Evolutionary conservation across 2,888 invertebrate species (phyloP), one percentile per base, ranked within the genome.

Genomic region (Cyclophora albipunctata): DNA sequence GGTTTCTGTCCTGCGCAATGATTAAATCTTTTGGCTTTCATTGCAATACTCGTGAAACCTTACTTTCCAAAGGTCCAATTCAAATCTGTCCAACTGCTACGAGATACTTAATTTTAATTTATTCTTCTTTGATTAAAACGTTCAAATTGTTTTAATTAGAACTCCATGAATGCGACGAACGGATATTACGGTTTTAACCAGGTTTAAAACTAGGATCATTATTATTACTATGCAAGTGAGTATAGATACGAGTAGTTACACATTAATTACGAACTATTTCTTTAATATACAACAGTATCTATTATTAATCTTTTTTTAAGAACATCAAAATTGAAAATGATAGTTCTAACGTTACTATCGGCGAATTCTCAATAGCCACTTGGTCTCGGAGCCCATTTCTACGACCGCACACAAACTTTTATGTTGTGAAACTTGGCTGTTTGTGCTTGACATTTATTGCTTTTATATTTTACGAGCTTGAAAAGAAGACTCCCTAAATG

Each of bases 361-460:
- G 71, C 73, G 75, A 79, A 75, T 73, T 72, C 68, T 75, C 75
- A 80, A 75, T 71, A 67, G 71, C 75, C 73, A 73, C 75, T 78
- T 62, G 69, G 67, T 66, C 64, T 66, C 64, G 48, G 62, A 67
- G 65, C 67, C 71, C 71, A 69, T 70, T 71, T 70, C 70, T 58
- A 62, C 64, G 64, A 68, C 69, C 65, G 72, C 69, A 75, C 73
- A 64, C 75, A 73, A 79, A 81, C 80, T 82, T 82, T 80, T 81
- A 80, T 79, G 78, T 78, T 78, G 78, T 78, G 78, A 75, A 80
- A 80, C 80, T 83, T 79, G 66, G 73, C 75, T 78, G 78, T 78
- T 81, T 84, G 83, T 70, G 66, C 73, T 76, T 78, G 84, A 82
- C 81, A 71, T 81, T 84, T 84, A 84, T 83, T 81, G 74, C 81